Evolutionary conservation across 2,113 vertebrate species (phyloP), one percentile per base, ranked within the genome.

Genomic region (Pandion haliaetus): DNA sequence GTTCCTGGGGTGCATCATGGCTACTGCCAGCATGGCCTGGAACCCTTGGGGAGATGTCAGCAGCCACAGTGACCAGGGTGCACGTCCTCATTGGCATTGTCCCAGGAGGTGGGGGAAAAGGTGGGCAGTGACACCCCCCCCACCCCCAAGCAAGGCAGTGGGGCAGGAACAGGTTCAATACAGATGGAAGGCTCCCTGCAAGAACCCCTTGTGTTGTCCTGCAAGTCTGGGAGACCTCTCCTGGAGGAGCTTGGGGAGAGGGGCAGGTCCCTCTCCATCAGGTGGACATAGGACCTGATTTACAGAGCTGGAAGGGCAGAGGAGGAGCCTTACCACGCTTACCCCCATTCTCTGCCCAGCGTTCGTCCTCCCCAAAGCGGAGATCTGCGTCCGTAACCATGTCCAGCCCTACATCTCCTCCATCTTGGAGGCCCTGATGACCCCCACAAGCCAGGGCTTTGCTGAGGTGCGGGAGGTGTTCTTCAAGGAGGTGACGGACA

Each of bases 381-480:
- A 99, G 95, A 93, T 99, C 71, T 98, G 99, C 3, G 98, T 99
- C 50, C 98, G 98, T 82, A 98, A 98, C 95, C 99, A 98, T 1
- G 97, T 99, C 42, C 99, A 99, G 98, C 99, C 99, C 36, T 99
- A 99, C 95, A 99, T 99, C 97, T 95, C 97, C 49, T 99, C 99
- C 97, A 99, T 99, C 98, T 98, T 99, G 97, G 99, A 99, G 63
- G 99, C 99, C 23, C 98, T 99, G 97, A 99, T 99, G 99, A 98
- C 98, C 67, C 99, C 99, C 95, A 99, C 99, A 6, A 99, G 99
- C 97, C 98, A 99, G 89, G 99, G 99, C 70, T 99, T 99, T 70
- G 97, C 99, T 0, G 99, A 99, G 97, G 99, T 99, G 73, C 96
- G 99, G 16, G 99, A 99, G 6, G 96, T 99, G 36, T 99, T 99